Percentiles rank a stretch among this genome's conserved stretches.
Conservation (phyloP, 2,797 vertebrate species). For the Spea hammondii region DNA sequence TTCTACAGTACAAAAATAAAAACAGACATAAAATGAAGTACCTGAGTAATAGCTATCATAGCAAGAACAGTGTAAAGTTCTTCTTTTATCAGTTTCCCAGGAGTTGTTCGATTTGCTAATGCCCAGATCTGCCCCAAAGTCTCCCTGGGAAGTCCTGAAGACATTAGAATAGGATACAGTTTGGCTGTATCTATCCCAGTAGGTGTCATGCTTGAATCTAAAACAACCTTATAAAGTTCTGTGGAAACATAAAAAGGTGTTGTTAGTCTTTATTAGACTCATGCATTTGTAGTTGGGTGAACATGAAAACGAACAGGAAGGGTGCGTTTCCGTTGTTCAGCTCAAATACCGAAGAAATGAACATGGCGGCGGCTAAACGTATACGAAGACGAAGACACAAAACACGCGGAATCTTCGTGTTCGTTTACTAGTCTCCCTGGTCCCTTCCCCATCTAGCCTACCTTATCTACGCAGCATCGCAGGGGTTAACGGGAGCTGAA, state of each 20-base stretch:
- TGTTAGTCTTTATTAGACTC: too few relatives aligned
- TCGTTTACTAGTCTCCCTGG: too few relatives aligned
- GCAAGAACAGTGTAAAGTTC: conserved; percentile 92
- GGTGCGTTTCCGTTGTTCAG: too few relatives aligned
- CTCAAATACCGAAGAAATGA: too few relatives aligned
- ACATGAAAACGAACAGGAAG: too few relatives aligned
- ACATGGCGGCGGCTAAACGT: too few relatives aligned
- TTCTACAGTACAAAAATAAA: background rate
- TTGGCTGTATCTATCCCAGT: conserved; percentile 94
- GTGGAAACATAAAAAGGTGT: conserved; percentile 35
- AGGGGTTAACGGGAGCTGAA: too few relatives aligned
- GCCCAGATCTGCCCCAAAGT: conserved; percentile 98
- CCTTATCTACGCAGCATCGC: too few relatives aligned
- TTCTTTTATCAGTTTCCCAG: conserved; percentile 95
- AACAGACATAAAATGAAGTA: conserved; percentile 56
- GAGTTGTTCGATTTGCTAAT: conserved; percentile 92
- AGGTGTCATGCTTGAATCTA: conserved; percentile 89
- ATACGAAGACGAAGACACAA: too few relatives aligned
- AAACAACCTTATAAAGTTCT: conserved; percentile 95
- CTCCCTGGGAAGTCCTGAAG: conserved; percentile 93
- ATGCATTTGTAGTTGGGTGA: too few relatives aligned
- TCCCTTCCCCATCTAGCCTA: too few relatives aligned
- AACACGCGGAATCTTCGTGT: too few relatives aligned
- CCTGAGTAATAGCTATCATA: conserved; percentile 94
- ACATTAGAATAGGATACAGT: conserved; percentile 96